Evolutionary conservation across 2,888 invertebrate genomes (phyloP), one percentile per base, ranked within the genome.

Genomic region (Papilio protenor): DNA sequence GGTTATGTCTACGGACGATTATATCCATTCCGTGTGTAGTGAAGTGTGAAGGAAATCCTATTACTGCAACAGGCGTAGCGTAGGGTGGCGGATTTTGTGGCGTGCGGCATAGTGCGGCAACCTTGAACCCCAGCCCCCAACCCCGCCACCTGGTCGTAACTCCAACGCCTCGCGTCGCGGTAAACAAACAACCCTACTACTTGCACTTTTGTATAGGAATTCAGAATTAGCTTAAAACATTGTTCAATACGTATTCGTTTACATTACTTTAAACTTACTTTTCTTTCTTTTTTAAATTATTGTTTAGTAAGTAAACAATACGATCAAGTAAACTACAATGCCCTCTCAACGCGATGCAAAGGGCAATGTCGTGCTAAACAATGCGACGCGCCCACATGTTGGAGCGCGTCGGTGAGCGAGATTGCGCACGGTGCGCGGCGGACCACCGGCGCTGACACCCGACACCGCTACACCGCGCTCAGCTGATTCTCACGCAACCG

Each of bases 401-500:
- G 12, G 66, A 52, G 8, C 75, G 55, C 72, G 61, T n/a, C 66
- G 33, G 78, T 61, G 16, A 64, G 21, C 16, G 33, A 64, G 64
- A 33, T 64, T 33, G 64, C 33, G 64, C 64, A 27, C 64, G 64
- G 8, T 55, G 21, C 72, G n/a, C 66, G 74, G 64, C 61, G 71
- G 78, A 79, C 79, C 79, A 76, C 76, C 79, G 71, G 69, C 73
- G 59, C 33, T 47, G 79, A 47, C 69, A 79, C 73, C 61, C 49
- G 79, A 79, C 73, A 76, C 79, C 79, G 77, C 77, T 66, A 16
- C 14, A 14, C 18, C 55, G 18, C 1, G n/a, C 59, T 72, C 75
- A 78, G 75, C 78, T 78, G 78, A 75, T 78, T 78, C 78, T 23
- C 78, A 78, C 78, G 78, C 33, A n/a, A 55, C 64, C 49, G 45